Conservation (phyloP, 2,888 invertebrate genomes). For the Caenorhabditis uteleia region DNA sequence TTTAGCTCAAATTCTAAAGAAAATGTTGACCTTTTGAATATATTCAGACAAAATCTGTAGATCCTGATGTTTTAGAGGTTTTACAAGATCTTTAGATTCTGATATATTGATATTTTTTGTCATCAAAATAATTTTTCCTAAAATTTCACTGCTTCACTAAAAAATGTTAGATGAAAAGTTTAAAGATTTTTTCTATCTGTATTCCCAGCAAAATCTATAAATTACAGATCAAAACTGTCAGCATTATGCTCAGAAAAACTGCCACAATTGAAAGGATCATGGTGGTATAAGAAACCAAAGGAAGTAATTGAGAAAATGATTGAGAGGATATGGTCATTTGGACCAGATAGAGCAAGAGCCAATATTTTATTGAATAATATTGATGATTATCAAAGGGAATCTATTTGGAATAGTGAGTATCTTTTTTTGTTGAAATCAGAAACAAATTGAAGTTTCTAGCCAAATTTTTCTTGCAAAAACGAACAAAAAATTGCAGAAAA, state of each 20-base stretch:
- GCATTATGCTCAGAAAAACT: constrained; percentile 35
- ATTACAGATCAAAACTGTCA: constrained; percentile 28
- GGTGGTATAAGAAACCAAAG: constrained; percentile 59
- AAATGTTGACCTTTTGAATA: too few species aligned
- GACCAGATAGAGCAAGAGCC: constrained; percentile 85
- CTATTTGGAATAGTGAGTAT: constrained; percentile 42
- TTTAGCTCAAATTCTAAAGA: too few species aligned
- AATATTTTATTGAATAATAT: constrained; percentile 87
- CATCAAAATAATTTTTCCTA: constrained; percentile 4
- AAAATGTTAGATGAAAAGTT: too few species aligned
- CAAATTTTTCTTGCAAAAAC: background rate
- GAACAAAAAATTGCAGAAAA: constrained; percentile 4
- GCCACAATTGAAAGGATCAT: constrained; percentile 61
- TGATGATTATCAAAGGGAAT: constrained; percentile 74
- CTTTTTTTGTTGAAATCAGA: background rate
- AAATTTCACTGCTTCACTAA: too few species aligned
- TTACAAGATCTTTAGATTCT: too few species aligned
- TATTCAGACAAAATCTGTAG: too few species aligned
- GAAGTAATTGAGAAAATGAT: constrained; percentile 51
- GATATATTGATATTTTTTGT: too few species aligned
- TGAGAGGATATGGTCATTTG: constrained; percentile 84
- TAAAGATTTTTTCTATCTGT: constrained; percentile 4
- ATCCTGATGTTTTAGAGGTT: too few species aligned
- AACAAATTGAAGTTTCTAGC: background rate
- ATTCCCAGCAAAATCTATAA: too few species aligned